These are phyloP conservation scores for Prunella fulvescens DNA, from an alignment of 2,113 vertebrate genomes.

Conservation along the genomic window DNA sequence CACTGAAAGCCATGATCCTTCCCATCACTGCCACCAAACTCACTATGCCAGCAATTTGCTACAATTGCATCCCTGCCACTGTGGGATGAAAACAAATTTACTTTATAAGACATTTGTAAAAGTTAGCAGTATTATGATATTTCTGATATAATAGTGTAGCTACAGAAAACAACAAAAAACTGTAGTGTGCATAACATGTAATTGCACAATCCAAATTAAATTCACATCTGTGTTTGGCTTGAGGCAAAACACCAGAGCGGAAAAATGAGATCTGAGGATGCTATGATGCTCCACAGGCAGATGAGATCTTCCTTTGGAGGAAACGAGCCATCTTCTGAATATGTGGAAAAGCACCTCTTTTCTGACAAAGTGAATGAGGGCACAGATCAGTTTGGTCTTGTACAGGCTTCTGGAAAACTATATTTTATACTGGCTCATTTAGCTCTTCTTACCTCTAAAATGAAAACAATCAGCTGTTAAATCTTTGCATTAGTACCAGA, in stretches of 20 bases:
- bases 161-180: not conserved
- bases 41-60: not conserved
- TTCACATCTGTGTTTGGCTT: not conserved
- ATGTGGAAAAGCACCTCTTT: not conserved
- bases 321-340: not conserved
- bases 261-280: not conserved
- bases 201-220: conserved; percentile 10
- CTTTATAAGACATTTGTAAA: not conserved
- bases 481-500: not conserved
- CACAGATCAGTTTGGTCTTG: not conserved
- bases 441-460: not conserved
- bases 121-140: not conserved
- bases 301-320: not conserved
- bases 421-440: not conserved
- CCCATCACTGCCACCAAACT: not conserved
- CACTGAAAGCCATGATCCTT: not conserved
- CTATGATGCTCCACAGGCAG: not conserved
- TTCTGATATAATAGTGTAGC: not conserved
- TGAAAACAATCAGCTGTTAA: not conserved
- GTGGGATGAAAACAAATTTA: not conserved
- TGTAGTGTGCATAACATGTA: not conserved
- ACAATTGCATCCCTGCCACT: not conserved
- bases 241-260: conserved; percentile 16
- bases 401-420: not conserved
- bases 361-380: not conserved